These are phyloP conservation scores for Trichoplusia ni DNA, from an alignment of 1,140 invertebrate species.

Conservation along the genomic window DNA sequence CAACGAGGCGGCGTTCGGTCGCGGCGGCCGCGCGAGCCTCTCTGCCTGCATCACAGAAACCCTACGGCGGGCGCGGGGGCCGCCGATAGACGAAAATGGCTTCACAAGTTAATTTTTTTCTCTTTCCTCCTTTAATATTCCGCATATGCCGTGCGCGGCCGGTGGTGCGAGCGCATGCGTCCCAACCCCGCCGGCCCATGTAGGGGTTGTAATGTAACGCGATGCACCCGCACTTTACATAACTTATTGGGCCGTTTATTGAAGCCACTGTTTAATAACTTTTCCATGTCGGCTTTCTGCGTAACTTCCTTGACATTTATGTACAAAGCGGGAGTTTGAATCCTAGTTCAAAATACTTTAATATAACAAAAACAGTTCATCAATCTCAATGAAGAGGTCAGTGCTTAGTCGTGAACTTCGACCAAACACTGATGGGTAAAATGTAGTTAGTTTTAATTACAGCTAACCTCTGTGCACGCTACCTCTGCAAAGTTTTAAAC, in stretches of 20 bases:
- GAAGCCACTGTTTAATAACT: conserved; percentile 76
- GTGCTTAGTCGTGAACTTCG: conserved; percentile 29
- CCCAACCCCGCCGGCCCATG: conserved; percentile 53
- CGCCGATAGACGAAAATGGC: conserved; percentile 78
- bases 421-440: conserved; percentile 10
- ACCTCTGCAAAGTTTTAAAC: background rate
- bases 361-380: conserved; percentile 58
- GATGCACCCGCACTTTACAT: conserved; percentile 78
- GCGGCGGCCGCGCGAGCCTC: conserved; percentile 56
- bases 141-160: conserved; percentile 77
- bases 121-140: conserved; percentile 81
- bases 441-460: conserved; percentile 26
- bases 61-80: conserved; percentile 65
- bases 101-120: conserved; percentile 82
- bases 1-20: conserved; percentile 49
- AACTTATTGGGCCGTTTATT: conserved; percentile 79
- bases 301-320: conserved; percentile 60
- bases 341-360: conserved; percentile 66
- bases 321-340: conserved; percentile 59
- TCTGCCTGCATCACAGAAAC: conserved; percentile 63
- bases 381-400: conserved; percentile 59
- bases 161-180: conserved; percentile 77
- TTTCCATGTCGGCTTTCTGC: conserved; percentile 74
- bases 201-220: conserved; percentile 75
- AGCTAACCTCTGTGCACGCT: background rate